phyloP scores from a whole-genome alignment of 2,888 invertebrate genomes.

The Chrysomela aeneicollis region DNA sequence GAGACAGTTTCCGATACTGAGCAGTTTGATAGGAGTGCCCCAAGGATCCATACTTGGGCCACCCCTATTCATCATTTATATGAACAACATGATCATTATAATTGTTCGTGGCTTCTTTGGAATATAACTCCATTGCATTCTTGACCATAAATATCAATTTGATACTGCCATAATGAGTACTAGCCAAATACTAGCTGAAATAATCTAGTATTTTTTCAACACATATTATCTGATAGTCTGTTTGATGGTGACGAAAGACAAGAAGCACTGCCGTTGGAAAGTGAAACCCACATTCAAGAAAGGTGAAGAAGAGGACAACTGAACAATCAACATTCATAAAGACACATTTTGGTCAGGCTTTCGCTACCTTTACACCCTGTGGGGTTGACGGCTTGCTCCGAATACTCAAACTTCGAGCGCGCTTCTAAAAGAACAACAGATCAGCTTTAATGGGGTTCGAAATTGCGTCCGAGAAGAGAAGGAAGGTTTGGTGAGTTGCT shows the following conservation, averaged over 20 bases:
- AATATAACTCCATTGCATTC: too few species aligned
- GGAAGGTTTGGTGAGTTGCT: not conserved
- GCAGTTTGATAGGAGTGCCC: too few species aligned
- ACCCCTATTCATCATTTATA: too few species aligned
- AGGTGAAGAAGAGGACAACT: conserved; percentile 24
- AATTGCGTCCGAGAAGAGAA: not conserved
- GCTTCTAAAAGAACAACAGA: conserved; percentile 63
- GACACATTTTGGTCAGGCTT: conserved; percentile 37
- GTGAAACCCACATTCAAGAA: conserved; percentile 23
- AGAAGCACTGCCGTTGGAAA: conserved; percentile 23
- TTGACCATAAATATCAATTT: too few species aligned
- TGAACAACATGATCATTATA: too few species aligned
- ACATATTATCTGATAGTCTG: conserved; percentile 17
- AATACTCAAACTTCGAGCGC: conserved; percentile 66
- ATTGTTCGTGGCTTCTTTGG: too few species aligned
- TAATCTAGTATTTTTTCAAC: not conserved
- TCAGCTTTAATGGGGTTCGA: conserved; percentile 19
- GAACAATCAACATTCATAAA: conserved; percentile 30
- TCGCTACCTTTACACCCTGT: conserved; percentile 66
- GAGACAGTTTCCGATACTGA: too few species aligned
- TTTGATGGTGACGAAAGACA: conserved; percentile 15
- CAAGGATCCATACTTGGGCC: too few species aligned
- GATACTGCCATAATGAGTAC: too few species aligned
- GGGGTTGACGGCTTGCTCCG: conserved; percentile 65
- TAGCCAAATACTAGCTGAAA: too few species aligned